Evolutionary conservation across 2,113 vertebrate species (phyloP), one percentile per base, ranked within the genome.

Genomic region (Platycercus adscitus): DNA sequence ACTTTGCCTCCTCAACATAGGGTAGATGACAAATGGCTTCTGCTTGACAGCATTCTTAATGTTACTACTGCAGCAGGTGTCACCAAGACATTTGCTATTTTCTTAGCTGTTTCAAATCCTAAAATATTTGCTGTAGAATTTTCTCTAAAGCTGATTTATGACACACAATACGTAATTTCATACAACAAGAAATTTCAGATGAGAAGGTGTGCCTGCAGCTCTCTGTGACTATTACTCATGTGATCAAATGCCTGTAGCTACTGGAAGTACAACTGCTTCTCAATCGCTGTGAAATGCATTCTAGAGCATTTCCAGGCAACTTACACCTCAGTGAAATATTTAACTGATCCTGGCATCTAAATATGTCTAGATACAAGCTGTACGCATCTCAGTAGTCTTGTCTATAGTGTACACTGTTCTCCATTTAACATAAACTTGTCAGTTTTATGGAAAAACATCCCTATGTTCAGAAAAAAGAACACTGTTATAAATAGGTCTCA

Each of bases 121-220:
- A 77, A 91, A 95, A 91, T 75, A 85, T 82, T 94, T 87, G 20
- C 50, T 46, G 29, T 58, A 77, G 33, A 88, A 71, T 71, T 61
- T 70, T 37, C 44, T 65, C 46, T 35, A 56, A 68, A 76, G 29
- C 18, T 89, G 55, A 86, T 94, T 91, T 92, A 76, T 52, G 56
- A 41, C 6, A 19, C 23, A 58, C 4, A 16, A 41, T 1, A 3
- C 29, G 11, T 20, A 52, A 39, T 69, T 65, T 61, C 61, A 77
- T 16, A 53, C 43, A 46, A 46, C 49, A 89, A 84, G 63, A 68
- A 44, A 69, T 89, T 89, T 63, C 70, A 56, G 29, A 75, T 2
- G 10, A 78, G 12, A 64, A 63, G 4, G 7, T 52, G 19, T 63
- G n/a, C 19, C 68, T 70, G 18, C 49, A 78, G 28, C 13, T 78